Evolutionary conservation across 2,113 vertebrate species (phyloP), one percentile per base, ranked within the genome.

Genomic region (Phoxinus phoxinus): DNA sequence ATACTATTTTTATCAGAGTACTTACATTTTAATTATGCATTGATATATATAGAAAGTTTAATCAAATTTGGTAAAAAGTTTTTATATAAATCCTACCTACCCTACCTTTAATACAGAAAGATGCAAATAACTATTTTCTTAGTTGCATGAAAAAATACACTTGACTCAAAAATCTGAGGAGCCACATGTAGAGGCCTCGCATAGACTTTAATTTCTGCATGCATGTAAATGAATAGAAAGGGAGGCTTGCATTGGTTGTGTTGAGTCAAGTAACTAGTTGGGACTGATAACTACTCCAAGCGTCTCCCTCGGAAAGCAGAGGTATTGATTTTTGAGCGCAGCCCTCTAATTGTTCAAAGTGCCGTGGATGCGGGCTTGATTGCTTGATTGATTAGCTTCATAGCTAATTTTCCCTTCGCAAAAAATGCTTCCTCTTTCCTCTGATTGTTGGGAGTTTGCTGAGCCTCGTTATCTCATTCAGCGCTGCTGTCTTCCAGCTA

Each of bases 261-360:
- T 46, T 46, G 48, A 58, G 69, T 19, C 15, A 74, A 80, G 77
- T 63, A 80, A 46, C 35, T 67, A 13, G 56, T 72, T 63, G 10
- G 72, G 32, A 61, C 75, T 58, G 69, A 48, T 85, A 74, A 86
- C 79, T 78, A 27, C 74, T 37, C 59, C 15, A 53, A 21, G 30
- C 35, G 73, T 80, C 32, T 73, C 73, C 46, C 27, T 59, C 46
- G 61, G 56, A 59, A 81, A 86, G 63, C 25, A 30, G 27, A 41
- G 81, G 67, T 88, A 86, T 88, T 88, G 87, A 88, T 88, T 88
- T 84, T 67, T 69, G 30, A 15, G 76, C 63, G 76, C 85, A 81
- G 85, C 58, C 67, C 84, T 84, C 75, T 83, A 88, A 86, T 88
- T 86, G 87, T 77, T 59, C 37, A 5, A 32, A 76, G 84, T 30